These are phyloP conservation scores for Spermophilus dauricus DNA, from an alignment of 2,113 vertebrate genomes.

Conservation along the genomic window DNA sequence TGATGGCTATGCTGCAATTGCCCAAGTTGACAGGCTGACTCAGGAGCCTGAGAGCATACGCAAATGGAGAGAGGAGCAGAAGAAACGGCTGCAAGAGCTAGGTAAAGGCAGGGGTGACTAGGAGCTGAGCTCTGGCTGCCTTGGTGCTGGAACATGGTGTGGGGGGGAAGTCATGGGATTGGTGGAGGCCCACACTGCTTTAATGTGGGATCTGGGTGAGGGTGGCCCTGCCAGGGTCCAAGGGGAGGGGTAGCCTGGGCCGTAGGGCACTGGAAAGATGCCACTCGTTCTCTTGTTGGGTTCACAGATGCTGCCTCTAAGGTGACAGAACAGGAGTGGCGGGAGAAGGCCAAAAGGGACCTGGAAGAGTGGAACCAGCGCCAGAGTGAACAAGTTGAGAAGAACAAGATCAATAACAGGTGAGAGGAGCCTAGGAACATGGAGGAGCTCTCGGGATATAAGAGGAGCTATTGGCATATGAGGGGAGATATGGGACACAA, in stretches of 20 bases:
- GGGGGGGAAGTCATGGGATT: neutral
- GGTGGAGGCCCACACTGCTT: rapidly evolving
- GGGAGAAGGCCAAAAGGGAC: conserved; percentile 97
- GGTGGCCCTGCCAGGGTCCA: too few species aligned
- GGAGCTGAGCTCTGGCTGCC: neutral
- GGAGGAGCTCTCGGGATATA: neutral
- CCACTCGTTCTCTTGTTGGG: neutral
- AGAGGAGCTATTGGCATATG: rapidly evolving
- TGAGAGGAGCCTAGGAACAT: neutral
- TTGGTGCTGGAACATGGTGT: neutral
- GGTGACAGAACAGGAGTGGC: conserved; percentile 95
- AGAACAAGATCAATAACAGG: conserved; percentile 98
- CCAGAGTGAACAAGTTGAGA: conserved; percentile 98
- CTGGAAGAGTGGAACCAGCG: conserved; percentile 98
- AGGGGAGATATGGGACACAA: rapidly evolving
- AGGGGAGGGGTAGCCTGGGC: neutral
- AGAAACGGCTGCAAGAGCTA: conserved; percentile 94
- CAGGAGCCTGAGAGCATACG: conserved; percentile 98
- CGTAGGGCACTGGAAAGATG: neutral
- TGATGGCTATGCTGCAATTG: conserved; percentile 95
- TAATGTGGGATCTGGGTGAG: neutral
- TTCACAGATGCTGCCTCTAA: conserved; percentile 93
- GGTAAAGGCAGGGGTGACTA: conserved; percentile 87
- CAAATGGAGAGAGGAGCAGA: conserved; percentile 99
- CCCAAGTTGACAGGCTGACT: conserved; percentile 94